phyloP scores from a whole-genome alignment of 2,888 invertebrate genomes.

The Rapana venosa region DNA sequence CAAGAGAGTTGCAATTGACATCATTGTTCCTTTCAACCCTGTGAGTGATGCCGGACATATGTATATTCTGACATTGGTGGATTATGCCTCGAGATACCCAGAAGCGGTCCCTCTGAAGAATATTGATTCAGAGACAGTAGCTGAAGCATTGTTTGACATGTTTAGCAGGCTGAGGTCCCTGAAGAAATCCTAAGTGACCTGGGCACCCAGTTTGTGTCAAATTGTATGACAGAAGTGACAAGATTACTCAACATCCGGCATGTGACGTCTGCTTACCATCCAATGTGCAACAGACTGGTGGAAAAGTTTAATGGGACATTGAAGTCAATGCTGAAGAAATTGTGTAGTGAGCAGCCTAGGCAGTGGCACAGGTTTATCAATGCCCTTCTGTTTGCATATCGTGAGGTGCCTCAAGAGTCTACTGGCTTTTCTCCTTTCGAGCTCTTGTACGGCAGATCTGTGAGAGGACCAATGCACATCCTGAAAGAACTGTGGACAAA shows the following conservation, averaged over 20 bases:
- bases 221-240: not conserved
- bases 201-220: conserved; percentile 56
- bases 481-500: conserved; percentile 38
- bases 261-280: conserved; percentile 23
- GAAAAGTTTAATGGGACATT: conserved; percentile 25
- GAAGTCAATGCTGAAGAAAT: conserved; percentile 48
- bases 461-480: conserved; percentile 48
- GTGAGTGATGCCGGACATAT: conserved; percentile 48
- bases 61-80: conserved; percentile 51
- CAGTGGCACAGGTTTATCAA: conserved; percentile 56
- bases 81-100: conserved; percentile 54
- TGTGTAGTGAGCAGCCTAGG: conserved; percentile 37
- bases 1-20: conserved; percentile 56
- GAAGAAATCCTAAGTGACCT: conserved; percentile 53
- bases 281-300: conserved; percentile 14
- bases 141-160: conserved; percentile 53
- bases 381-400: conserved; percentile 34
- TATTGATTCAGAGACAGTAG: conserved; percentile 51
- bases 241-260: not conserved
- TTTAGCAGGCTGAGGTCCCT: conserved; percentile 36
- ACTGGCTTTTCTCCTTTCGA: conserved; percentile 51
- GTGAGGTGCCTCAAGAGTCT: conserved; percentile 32
- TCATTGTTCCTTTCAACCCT: conserved; percentile 56
- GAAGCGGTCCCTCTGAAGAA: conserved; percentile 48
- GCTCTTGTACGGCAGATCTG: conserved; percentile 45